Evolutionary conservation across 2,797 vertebrate genomes (phyloP).

Genomic region (Thalassophryne amazonica): DNA sequence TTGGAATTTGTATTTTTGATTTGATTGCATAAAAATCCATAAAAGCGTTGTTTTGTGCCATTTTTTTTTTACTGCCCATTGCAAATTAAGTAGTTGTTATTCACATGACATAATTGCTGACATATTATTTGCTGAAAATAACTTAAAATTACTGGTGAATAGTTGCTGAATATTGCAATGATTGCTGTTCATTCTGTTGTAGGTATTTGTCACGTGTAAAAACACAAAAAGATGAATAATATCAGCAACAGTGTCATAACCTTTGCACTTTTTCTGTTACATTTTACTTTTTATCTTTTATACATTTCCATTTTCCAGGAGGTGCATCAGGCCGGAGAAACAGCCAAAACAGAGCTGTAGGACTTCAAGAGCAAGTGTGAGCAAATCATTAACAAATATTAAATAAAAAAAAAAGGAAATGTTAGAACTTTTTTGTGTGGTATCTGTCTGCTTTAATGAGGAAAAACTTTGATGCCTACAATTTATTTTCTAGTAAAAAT

Average conservation of each 20-base stretch:
- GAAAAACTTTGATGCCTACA: not conserved
- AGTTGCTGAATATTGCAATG: too few species aligned
- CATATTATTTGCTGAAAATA: too few species aligned
- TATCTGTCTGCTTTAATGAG: conserved; percentile 1
- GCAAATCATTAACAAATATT: not conserved
- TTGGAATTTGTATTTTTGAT: too few species aligned
- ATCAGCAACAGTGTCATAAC: not conserved
- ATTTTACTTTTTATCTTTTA: not conserved
- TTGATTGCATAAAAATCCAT: too few species aligned
- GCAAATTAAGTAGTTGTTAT: too few species aligned
- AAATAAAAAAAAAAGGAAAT: conserved; percentile 31
- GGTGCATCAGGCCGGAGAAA: conserved; percentile 51
- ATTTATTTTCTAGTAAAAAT: not conserved
- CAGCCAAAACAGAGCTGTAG: conserved; percentile 77
- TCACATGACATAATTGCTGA: too few species aligned
- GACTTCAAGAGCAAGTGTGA: not conserved
- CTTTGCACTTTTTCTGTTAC: not conserved
- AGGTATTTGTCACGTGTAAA: too few species aligned
- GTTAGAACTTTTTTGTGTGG: not conserved
- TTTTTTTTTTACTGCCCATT: too few species aligned
- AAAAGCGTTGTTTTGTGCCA: too few species aligned
- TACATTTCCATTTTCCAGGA: conserved; percentile 52
- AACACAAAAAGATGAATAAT: too few species aligned
- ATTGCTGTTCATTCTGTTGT: too few species aligned
- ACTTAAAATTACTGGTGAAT: too few species aligned